Percentiles rank a stretch among this genome's conserved stretches.
Evolutionary conservation across 2,113 vertebrate species (phyloP).

Genomic region (Verasper variegatus): DNA sequence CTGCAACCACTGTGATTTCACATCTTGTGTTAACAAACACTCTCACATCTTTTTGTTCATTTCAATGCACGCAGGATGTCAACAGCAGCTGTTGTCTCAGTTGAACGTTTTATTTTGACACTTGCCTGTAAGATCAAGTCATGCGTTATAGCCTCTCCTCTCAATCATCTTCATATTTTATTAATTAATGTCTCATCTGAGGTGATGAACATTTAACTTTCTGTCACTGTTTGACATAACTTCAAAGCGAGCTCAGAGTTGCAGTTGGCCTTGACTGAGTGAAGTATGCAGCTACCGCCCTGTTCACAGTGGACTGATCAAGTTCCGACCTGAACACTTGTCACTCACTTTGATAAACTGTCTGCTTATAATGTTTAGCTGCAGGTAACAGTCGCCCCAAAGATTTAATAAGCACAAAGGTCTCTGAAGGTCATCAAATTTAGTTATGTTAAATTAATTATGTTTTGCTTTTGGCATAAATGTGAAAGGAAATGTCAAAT

Average conservation of each 20-base stretch:
- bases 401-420: not conserved
- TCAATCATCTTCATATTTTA: not conserved
- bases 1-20: not conserved
- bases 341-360: slow-evolving; percentile 16
- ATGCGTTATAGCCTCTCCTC: not conserved
- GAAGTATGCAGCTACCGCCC: not conserved
- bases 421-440: not conserved
- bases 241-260: slow-evolving; percentile 18
- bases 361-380: slow-evolving; percentile 4
- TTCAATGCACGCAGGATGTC: not conserved
- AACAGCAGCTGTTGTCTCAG: not conserved
- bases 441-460: not conserved
- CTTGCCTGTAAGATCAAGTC: not conserved
- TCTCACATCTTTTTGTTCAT: not conserved
- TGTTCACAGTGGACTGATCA: not conserved
- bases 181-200: not conserved
- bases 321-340: slow-evolving; percentile 33
- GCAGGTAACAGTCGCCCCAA: not conserved
- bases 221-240: not conserved
- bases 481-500: not conserved
- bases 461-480: too few species aligned
- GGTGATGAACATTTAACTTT: not conserved
- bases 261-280: slow-evolving; percentile 7
- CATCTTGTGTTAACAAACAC: not conserved
- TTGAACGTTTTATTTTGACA: not conserved